Evolutionary conservation across 2,113 vertebrate species (phyloP).

Genomic region (Odontesthes bonariensis): DNA sequence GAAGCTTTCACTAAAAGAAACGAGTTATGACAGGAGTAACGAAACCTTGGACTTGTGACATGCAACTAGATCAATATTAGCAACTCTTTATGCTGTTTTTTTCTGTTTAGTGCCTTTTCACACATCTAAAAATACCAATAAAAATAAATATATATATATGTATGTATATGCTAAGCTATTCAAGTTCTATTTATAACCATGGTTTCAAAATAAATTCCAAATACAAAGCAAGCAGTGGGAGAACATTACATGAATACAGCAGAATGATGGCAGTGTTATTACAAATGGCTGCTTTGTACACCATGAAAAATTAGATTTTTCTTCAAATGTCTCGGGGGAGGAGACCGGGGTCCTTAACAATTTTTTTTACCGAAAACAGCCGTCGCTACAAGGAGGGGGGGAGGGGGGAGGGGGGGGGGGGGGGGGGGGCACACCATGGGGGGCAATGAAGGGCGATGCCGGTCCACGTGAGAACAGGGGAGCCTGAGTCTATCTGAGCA

Average conservation of each 20-base stretch:
- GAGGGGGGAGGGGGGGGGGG: conserved; percentile 52
- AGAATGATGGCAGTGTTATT: conserved; percentile 81
- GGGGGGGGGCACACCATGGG: conserved; percentile 48
- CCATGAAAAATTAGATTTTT: conserved; percentile 80
- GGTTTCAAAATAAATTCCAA: conserved; percentile 73
- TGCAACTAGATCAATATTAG: conserved; percentile 13
- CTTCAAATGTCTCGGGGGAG: conserved; percentile 70
- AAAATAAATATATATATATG: conserved; percentile 59
- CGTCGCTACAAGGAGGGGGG: conserved; percentile 45
- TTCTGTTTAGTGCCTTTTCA: conserved; percentile 44
- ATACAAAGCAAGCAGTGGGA: conserved; percentile 57
- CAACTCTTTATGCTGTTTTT: not conserved
- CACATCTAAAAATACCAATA: conserved; percentile 70
- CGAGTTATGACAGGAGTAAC: conserved; percentile 35
- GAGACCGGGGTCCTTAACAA: conserved; percentile 69
- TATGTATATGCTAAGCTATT: conserved; percentile 69
- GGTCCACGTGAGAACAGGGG: conserved; percentile 62
- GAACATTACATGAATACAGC: conserved; percentile 69
- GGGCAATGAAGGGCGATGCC: conserved; percentile 58
- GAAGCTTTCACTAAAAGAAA: conserved; percentile 19
- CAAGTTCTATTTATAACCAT: conserved; percentile 76
- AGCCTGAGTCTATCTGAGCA: conserved; percentile 62
- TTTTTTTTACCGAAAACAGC: conserved; percentile 52
- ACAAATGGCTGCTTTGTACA: conserved; percentile 81
- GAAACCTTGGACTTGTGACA: conserved; percentile 30